Conservation (phyloP, 1,140 invertebrate genomes). For the Metaphire vulgaris region DNA sequence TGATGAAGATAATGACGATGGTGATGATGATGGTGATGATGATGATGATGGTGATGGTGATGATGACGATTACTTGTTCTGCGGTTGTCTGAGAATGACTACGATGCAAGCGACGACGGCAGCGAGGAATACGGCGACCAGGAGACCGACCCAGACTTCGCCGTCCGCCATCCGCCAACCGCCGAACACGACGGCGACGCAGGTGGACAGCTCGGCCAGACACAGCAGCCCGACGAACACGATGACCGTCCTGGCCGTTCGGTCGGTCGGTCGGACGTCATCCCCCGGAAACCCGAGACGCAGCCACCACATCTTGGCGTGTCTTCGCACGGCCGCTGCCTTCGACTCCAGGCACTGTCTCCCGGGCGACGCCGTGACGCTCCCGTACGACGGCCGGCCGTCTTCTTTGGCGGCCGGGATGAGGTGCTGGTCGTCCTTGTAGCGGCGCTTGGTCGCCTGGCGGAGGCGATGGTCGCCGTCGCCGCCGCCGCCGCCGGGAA, state of each 20-base stretch:
- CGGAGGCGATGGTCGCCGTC: too few relatives aligned
- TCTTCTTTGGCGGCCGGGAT: neutral
- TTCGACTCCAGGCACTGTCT: neutral
- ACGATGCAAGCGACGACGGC: conserved; percentile 10
- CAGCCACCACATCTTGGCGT: conserved; percentile 18
- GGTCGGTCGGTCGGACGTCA: conserved; percentile 6
- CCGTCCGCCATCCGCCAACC: neutral
- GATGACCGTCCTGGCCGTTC: conserved; percentile 12
- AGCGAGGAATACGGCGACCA: neutral
- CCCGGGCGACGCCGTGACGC: neutral
- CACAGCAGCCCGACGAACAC: conserved; percentile 3
- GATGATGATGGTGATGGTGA: neutral
- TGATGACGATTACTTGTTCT: conserved; percentile 16
- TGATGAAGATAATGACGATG: neutral
- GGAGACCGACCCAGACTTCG: neutral
- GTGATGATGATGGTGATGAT: neutral
- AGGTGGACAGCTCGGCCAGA: neutral
- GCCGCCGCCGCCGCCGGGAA: neutral
- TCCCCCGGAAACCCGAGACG: conserved; percentile 15
- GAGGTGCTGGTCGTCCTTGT: conserved; percentile 9
- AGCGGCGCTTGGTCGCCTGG: conserved; percentile 1
- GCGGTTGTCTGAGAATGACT: conserved; percentile 17
- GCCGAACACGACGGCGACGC: conserved; percentile 2
- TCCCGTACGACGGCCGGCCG: neutral
- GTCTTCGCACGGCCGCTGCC: neutral